These are phyloP conservation scores for Globia sparganii DNA, from an alignment of 2,888 invertebrate species.

Conservation along the genomic window DNA sequence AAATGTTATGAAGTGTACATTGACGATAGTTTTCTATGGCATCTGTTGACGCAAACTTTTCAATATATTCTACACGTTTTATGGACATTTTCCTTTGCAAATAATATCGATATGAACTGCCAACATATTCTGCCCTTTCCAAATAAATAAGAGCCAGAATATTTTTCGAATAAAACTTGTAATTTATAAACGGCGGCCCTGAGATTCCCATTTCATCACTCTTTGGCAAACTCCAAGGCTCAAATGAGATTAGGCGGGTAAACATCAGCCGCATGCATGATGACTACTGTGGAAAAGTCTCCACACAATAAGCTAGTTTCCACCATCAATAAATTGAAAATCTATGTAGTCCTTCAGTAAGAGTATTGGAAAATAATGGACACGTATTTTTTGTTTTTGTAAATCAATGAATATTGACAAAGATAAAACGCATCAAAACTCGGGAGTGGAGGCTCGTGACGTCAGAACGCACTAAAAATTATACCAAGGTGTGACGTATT, in stretches of 20 bases:
- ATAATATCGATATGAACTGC: not conserved
- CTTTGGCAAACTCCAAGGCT: not conserved
- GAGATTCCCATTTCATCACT: not conserved
- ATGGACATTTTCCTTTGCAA: constrained; percentile 6
- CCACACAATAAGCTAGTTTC: too few relatives aligned
- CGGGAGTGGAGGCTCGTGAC: too few relatives aligned
- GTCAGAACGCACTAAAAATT: too few relatives aligned
- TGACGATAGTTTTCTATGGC: not conserved
- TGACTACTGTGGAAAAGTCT: too few relatives aligned
- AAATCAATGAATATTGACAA: too few relatives aligned
- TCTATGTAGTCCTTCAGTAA: too few relatives aligned
- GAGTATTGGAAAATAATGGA: too few relatives aligned
- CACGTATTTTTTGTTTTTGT: too few relatives aligned
- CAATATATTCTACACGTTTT: not conserved
- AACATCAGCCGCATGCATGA: not conserved
- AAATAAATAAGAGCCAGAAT: not conserved
- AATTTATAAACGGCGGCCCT: not conserved
- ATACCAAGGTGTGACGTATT: too few relatives aligned
- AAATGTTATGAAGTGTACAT: not conserved
- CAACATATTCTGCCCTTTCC: not conserved
- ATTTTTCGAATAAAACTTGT: not conserved
- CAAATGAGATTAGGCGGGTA: not conserved
- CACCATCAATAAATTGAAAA: too few relatives aligned
- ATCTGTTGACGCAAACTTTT: not conserved
- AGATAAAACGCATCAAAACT: too few relatives aligned